A percentile compares a stretch with the other conserved stretches of the same genome.
Conservation (phyloP, 2,888 invertebrate species). For the Galerucella calmariensis region DNA sequence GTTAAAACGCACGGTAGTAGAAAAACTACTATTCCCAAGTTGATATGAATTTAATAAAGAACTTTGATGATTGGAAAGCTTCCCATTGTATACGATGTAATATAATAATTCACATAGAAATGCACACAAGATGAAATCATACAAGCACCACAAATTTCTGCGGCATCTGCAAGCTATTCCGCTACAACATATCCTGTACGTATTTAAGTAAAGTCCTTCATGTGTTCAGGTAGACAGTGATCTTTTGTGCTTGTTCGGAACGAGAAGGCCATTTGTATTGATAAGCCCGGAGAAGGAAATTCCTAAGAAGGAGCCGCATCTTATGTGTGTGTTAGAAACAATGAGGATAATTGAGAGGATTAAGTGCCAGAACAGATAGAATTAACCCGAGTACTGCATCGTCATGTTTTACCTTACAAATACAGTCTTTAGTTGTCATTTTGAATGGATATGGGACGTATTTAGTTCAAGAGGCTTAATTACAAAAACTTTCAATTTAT, state of each 20-base stretch:
- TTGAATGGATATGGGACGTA: not conserved
- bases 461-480: too few species aligned
- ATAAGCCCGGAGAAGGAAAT: slow-evolving; percentile 33
- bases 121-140: not conserved
- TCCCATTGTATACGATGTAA: not conserved
- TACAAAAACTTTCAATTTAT: too few species aligned
- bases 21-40: too few species aligned
- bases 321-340: slow-evolving; percentile 21
- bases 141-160: not conserved
- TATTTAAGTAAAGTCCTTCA: slow-evolving; percentile 27
- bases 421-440: slow-evolving; percentile 11
- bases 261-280: slow-evolving; percentile 37
- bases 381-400: slow-evolving; percentile 31
- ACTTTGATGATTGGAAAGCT: too few species aligned
- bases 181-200: slow-evolving; percentile 15
- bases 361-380: slow-evolving; percentile 25
- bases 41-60: too few species aligned
- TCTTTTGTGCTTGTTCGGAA: slow-evolving; percentile 36
- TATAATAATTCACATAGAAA: not conserved
- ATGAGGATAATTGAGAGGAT: slow-evolving; percentile 34
- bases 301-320: slow-evolving; percentile 26
- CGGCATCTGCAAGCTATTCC: slow-evolving; percentile 7
- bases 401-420: slow-evolving; percentile 15
- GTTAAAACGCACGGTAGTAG: too few species aligned
- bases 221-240: slow-evolving; percentile 41